A percentile compares a stretch with the other conserved stretches of the same genome.
Conservation (phyloP, 2,888 invertebrate species). For the Lochmaea capreae region DNA sequence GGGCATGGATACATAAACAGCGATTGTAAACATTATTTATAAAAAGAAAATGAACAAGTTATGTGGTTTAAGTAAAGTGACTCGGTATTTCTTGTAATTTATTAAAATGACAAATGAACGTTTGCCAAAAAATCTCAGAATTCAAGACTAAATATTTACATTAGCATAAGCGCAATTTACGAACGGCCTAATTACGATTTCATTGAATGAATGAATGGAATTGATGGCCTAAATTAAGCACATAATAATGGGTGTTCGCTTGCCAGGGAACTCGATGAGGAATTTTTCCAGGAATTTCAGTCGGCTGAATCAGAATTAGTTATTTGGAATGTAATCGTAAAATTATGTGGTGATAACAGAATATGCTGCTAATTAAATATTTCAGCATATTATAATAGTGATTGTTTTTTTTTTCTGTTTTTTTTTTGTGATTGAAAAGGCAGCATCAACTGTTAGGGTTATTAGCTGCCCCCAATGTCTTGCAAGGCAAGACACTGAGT, state of each 20-base stretch:
- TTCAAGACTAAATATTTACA: background rate
- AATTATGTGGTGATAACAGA: background rate
- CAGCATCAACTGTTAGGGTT: too few relatives aligned
- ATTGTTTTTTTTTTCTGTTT: too few relatives aligned
- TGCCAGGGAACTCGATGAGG: conserved; percentile 6
- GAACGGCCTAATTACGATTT: background rate
- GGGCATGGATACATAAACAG: too few relatives aligned
- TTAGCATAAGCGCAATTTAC: background rate
- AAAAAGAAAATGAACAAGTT: background rate
- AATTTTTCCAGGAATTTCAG: background rate
- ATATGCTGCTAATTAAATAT: too few relatives aligned
- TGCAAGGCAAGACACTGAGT: too few relatives aligned
- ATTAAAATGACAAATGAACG: background rate
- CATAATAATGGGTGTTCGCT: conserved; percentile 11
- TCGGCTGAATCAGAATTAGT: background rate
- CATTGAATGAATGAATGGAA: background rate
- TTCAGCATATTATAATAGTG: too few relatives aligned
- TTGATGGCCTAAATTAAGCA: conserved; percentile 12
- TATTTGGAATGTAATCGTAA: background rate
- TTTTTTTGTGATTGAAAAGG: too few relatives aligned
- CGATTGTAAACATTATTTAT: too few relatives aligned
- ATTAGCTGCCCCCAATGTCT: too few relatives aligned
- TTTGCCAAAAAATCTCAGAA: background rate
- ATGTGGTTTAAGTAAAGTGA: background rate
- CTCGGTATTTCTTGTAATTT: background rate